Evolutionary conservation across 2,113 vertebrate species (phyloP), one percentile per base, ranked within the genome.

Genomic region (Peromyscus polionotus): DNA sequence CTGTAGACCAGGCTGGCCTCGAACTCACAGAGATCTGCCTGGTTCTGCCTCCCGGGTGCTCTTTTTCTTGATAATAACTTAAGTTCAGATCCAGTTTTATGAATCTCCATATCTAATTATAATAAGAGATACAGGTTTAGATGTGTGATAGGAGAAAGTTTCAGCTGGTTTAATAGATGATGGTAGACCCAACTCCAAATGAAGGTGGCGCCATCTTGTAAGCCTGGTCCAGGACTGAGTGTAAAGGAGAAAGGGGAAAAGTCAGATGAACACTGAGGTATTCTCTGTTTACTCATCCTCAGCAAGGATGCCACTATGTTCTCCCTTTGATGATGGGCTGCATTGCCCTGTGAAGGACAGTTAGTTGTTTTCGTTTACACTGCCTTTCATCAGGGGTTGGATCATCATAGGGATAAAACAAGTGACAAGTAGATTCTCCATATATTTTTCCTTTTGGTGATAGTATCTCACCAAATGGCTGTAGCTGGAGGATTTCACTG

Each of bases 271-370:
- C 45, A 14, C 6, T 48, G 9, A 5, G 2, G 13, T 11, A 3
- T 31, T 45, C n/a, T 84, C 39, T 65, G 4, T 9, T 33, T 31
- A 31, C 39, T 65, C 24, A 65, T 7, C 0, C 16, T 11, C 61
- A 86, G 0, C 16, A 12, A 9, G 10, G 48, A 20, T 20, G 19
- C 5, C 5, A 7, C 5, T 42, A 1, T 86, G 31, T 4, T 68
- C 68, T 68, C 5, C 19, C 7, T 36, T 68, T 28, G 10, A n/a
- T 22, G 31, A 51, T 51, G 31, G 42, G 5, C 31, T 68, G 31
- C 3, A 48, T 33, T 33, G 11, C 19, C 14, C 11, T 13, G 19
- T 45, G 85, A 19, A 36, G 11, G 17, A 45, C 51, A 67, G 33
- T 22, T 22, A 65, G 8, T 2, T 7, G 19, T 48, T 68, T 42